A percentile compares a stretch with the other conserved stretches of the same genome.
phyloP scores from a whole-genome alignment of 2,888 invertebrate species.

The Acrobasis suavella region DNA sequence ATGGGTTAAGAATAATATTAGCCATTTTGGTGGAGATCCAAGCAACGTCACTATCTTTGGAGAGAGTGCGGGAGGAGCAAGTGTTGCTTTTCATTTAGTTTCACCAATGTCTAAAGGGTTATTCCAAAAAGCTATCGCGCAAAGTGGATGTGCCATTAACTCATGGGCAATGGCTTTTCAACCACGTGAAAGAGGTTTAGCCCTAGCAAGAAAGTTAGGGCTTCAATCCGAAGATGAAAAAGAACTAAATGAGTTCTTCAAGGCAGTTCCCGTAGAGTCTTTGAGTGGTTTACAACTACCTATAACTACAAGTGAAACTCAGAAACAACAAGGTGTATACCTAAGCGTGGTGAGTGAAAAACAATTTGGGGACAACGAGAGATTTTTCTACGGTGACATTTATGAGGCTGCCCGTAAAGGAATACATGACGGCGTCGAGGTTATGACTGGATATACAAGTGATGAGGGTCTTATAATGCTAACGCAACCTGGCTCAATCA shows the following conservation, averaged over 20 bases:
- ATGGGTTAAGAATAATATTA: conserved; percentile 53
- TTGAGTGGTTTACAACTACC: conserved; percentile 32
- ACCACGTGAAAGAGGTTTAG: conserved; percentile 66
- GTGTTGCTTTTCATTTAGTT: conserved; percentile 47
- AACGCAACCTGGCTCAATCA: conserved; percentile 26
- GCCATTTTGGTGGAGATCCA: conserved; percentile 53
- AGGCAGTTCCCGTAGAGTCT: conserved; percentile 37
- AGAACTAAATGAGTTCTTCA: conserved; percentile 43
- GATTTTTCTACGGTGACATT: conserved; percentile 48
- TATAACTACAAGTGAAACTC: conserved; percentile 36
- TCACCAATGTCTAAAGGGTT: conserved; percentile 61
- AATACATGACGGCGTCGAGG: conserved; percentile 80
- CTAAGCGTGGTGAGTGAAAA: conserved; percentile 47
- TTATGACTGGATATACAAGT: conserved; percentile 86
- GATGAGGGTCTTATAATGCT: conserved; percentile 81
- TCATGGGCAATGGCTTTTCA: conserved; percentile 77
- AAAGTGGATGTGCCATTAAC: conserved; percentile 85
- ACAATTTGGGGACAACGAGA: conserved; percentile 44
- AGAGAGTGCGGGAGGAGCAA: conserved; percentile 53
- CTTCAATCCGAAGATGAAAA: conserved; percentile 42
- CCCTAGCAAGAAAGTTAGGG: conserved; percentile 47
- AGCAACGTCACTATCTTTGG: conserved; percentile 55
- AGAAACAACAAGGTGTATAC: conserved; percentile 9
- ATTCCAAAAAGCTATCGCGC: conserved; percentile 79
- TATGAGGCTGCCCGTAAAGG: conserved; percentile 65